Conservation (phyloP, 37 sponge, comb jelly and placozoan genomes). For the Eunapius fragilis region DNA sequence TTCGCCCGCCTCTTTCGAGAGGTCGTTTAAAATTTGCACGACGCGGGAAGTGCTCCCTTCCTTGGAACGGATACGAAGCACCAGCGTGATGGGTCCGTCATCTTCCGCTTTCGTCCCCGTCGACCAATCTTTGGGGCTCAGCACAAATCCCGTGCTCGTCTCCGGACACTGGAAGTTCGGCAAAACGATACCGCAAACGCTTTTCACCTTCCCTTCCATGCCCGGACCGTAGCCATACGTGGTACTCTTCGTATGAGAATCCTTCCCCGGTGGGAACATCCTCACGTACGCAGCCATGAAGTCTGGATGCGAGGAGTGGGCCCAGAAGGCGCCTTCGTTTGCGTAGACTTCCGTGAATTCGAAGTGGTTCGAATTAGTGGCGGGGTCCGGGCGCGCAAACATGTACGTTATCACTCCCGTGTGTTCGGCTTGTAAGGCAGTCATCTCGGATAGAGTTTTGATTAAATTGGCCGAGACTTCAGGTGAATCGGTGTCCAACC, state of each 20-base stretch:
- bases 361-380: background rate
- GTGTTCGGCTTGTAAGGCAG: background rate
- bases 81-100: constrained; percentile 1
- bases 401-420: background rate
- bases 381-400: constrained; percentile 8
- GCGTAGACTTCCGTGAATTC: constrained; percentile 25
- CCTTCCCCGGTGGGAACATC: background rate
- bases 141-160: constrained; percentile 1
- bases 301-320: background rate
- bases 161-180: background rate
- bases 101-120: background rate
- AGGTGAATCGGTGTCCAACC: background rate
- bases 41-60: background rate
- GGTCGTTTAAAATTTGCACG: background rate
- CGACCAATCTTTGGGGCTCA: background rate
- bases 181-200: background rate
- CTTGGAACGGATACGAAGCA: background rate
- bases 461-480: background rate
- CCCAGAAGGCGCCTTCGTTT: background rate
- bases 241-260: background rate
- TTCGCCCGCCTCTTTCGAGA: background rate
- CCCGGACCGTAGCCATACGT: constrained; percentile 14
- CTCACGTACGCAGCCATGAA: background rate
- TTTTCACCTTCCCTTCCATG: constrained; percentile 18
- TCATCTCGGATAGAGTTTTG: background rate